Base-by-base conservation (phyloP, 2,797 vertebrate genomes). In the Myripristis jacobus region DNA sequence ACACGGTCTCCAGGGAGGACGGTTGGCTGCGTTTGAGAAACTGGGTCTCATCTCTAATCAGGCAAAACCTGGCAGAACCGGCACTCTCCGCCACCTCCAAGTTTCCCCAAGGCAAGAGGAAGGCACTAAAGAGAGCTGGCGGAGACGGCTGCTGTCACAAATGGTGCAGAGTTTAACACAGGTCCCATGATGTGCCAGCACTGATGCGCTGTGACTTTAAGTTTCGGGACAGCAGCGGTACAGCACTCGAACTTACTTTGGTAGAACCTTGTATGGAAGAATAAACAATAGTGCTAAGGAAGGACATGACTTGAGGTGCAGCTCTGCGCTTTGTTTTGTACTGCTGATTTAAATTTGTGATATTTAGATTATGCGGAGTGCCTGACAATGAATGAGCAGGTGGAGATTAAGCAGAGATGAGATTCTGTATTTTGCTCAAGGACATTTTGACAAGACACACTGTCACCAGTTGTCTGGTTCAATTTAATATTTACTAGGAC, bases 21-120 rank as follows among this genome's bases (percentile, higher is more conserved):
- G 56, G 75, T 62, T 41, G 47, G 78, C 69, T 67, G 66, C 73
- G 81, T 85, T 75, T 70, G 70, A 88, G 66, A 88, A 92, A 93
- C 61, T 89, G 82, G 88, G 86, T 88, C 87, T 85, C 56, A 73
- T 89, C 86, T 75, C 52, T 53, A 75, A 75, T 85, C 80, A 72
- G 71, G 54, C 68, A 77, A 62, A 73, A 19, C 65, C 74, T 80
- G 81, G 85, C 83, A 86, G 68, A 89, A 85, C 87, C 75, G 71
- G 89, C 86, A 81, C 72, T 38, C 70, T 73, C 82, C 81, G 81
- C 80, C 85, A 88, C 82, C 85, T 89, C 75, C 58, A 54, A 72
- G 71, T 70, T 73, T 77, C 76, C 69, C 54, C 65, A 64, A 75
- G 79, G 78, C 86, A 60, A 66, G 63, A 79, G 43, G 43, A 68